These are phyloP conservation scores for Raja brachyura DNA, from an alignment of 2,113 vertebrate species.

Conservation along the genomic window DNA sequence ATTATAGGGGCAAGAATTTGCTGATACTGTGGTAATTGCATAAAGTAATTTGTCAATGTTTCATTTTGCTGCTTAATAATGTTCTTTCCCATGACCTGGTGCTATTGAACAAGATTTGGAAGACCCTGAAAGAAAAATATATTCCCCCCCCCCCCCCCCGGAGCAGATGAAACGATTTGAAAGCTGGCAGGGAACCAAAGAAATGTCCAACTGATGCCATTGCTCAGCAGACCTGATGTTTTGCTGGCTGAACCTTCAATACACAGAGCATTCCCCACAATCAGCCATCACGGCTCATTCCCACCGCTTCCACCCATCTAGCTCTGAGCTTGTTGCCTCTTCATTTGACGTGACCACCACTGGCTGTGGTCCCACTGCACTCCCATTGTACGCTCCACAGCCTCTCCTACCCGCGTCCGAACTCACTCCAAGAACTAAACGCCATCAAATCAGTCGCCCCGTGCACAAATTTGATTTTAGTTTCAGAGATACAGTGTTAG, in stretches of 20 bases:
- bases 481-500: no score
- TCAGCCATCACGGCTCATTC: no score
- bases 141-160: no score
- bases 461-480: no score
- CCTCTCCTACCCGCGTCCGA: no score
- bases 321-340: no score
- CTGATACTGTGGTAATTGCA: slow-evolving; percentile 40
- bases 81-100: slow-evolving; percentile 37
- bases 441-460: no score
- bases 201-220: not conserved
- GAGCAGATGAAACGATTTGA: not conserved
- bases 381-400: no score
- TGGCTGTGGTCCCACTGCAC: no score
- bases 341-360: no score
- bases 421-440: no score
- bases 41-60: not conserved
- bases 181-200: not conserved
- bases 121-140: not conserved
- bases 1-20: slow-evolving; percentile 38
- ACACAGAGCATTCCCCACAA: not conserved
- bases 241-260: not conserved
- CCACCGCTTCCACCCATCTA: no score
- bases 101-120: not conserved
- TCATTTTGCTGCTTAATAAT: not conserved
- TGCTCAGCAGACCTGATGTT: not conserved